Evolutionary conservation across 1,140 invertebrate species (phyloP), one percentile per base, ranked within the genome.

Genomic region (Zophobas morio): DNA sequence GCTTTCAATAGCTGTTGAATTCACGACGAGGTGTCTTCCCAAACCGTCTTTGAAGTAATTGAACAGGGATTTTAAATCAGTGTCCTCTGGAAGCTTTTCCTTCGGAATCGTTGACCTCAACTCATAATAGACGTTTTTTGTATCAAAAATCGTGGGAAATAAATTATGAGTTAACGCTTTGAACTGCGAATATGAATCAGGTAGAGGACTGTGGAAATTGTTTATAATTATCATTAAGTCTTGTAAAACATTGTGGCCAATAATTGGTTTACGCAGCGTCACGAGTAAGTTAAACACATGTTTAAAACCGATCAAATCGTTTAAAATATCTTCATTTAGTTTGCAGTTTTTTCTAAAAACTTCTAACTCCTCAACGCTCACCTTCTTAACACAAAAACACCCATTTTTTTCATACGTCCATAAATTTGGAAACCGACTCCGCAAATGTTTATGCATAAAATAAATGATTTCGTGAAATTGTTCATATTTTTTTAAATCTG

Each of bases 191-290:
- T 94, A 94, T 36, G 85, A 89, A n/a, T 86, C 88, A 80, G 94
- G 94, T 34, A 95, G 84, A 1, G 90, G 88, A 54, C 89, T 88
- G 79, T 92, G 90, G 85, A 95, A 95, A 80, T 93, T 92, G 80
- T 92, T 90, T 83, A 92, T 90, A 54, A 95, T 85, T 51, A 95
- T 88, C 78, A 95, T 85, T 1, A 93, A 82, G 86, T 96, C 95
- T 72, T 92, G 83, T 46, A 94, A 88, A 42, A 91, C 82, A 86
- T 96, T 96, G 85, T 96, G 94, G 0, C 93, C 93, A 42, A 95
- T 85, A 40, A 96, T 88, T 33, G 93, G 93, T 87, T 93, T 94
- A 78, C 91, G 89, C 8, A 88, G 82, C 1, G 84, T 81, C 6
- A 85, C 83, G 2, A 96, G 82, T 0, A 92, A 78, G 49, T 90